These are phyloP conservation scores for Ctenomys sociabilis DNA, from an alignment of 2,113 vertebrate genomes.

Conservation along the genomic window DNA sequence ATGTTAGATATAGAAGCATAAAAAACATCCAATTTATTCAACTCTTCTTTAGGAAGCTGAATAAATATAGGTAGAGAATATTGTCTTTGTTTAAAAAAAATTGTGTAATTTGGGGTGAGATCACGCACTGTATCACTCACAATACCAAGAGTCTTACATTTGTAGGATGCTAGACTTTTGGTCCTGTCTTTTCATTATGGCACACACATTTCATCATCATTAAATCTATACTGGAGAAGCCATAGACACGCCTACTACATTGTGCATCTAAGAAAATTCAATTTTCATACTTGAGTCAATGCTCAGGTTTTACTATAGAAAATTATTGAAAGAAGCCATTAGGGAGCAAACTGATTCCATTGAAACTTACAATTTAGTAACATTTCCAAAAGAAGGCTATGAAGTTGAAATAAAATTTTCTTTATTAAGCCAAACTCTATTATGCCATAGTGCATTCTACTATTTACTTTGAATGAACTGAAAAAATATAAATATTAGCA, in stretches of 20 bases:
- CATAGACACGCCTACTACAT: neutral
- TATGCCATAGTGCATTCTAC: neutral
- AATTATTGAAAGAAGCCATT: neutral
- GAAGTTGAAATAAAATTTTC: neutral
- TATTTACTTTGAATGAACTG: neutral
- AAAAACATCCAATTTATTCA: neutral
- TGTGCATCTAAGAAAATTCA: neutral
- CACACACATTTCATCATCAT: neutral
- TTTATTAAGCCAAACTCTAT: neutral
- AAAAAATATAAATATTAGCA: conserved; percentile 22
- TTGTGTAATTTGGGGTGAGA: neutral
- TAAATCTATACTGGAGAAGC: neutral
- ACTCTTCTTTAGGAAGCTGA: neutral
- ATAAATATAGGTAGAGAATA: neutral
- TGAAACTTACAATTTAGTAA: neutral
- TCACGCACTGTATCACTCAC: neutral
- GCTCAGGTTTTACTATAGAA: neutral
- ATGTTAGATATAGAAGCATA: neutral
- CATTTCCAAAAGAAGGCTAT: neutral
- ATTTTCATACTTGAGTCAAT: neutral
- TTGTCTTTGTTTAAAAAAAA: neutral
- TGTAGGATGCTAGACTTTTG: neutral
- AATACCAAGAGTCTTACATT: neutral
- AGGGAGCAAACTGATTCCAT: neutral
- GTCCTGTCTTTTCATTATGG: neutral